A percentile compares a stretch with the other conserved stretches of the same genome.
Evolutionary conservation across 2,888 invertebrate genomes (phyloP).

Genomic region (Portevinia maculata): DNA sequence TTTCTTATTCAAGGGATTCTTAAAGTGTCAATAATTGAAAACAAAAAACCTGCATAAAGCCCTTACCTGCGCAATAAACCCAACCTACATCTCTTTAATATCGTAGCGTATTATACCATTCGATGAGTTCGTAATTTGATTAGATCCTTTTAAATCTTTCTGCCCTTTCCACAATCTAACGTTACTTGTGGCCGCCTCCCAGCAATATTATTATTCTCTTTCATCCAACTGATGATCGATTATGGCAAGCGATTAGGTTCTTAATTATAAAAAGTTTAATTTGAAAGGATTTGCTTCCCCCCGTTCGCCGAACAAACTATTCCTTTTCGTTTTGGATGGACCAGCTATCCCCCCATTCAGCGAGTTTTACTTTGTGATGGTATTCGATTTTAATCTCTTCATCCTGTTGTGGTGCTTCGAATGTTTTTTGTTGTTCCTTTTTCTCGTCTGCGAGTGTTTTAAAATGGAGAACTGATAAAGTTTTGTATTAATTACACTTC

Average conservation of each 20-base stretch:
- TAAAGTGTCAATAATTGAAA: conserved; percentile 32
- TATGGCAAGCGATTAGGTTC: conserved; percentile 55
- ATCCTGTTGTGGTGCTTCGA: conserved; percentile 27
- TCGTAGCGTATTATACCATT: conserved; percentile 7
- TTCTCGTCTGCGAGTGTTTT: conserved; percentile 7
- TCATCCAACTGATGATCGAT: conserved; percentile 56
- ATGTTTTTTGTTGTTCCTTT: conserved; percentile 2
- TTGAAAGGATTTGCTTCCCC: conserved; percentile 37
- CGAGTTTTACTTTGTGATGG: conserved; percentile 26
- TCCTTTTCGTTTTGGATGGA: not conserved
- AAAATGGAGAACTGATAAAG: conserved; percentile 55
- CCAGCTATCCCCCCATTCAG: conserved; percentile 8
- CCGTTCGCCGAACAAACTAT: not conserved
- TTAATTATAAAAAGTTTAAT: conserved; percentile 52
- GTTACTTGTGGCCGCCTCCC: too few species aligned
- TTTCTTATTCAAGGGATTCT: conserved; percentile 27
- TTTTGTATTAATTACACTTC: conserved; percentile 63
- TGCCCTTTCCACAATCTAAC: too few species aligned
- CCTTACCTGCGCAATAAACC: conserved; percentile 6
- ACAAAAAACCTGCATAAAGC: not conserved
- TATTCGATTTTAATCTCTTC: conserved; percentile 39
- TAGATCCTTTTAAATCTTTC: conserved; percentile 36
- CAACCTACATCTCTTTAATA: not conserved
- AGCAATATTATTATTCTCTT: too few species aligned
- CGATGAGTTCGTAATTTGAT: conserved; percentile 52